These are phyloP conservation scores for Drosophila kambysellisi DNA, from an alignment of 2,888 invertebrate genomes.

Conservation along the genomic window DNA sequence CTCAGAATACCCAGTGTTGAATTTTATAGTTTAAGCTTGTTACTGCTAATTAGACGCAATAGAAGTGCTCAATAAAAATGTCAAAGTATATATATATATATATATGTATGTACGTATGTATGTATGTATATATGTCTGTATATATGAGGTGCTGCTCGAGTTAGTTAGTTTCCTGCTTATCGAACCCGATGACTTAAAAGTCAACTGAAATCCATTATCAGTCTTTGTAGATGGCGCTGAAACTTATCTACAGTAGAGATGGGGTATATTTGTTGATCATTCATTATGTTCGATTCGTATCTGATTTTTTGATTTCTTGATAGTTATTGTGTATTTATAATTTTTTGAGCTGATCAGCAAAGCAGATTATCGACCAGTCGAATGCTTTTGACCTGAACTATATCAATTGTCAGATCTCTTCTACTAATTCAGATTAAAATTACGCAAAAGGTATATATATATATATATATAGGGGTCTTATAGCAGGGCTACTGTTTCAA, in stretches of 20 bases:
- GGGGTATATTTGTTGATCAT: background rate
- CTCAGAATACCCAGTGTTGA: background rate
- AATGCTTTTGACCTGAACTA: background rate
- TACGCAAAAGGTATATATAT: too few relatives aligned
- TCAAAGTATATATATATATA: background rate
- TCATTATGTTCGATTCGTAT: background rate
- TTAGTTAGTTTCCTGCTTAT: background rate
- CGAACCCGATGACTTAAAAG: background rate
- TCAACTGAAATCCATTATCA: background rate
- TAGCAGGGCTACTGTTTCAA: background rate
- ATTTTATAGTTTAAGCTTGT: background rate
- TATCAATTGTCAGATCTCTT: background rate
- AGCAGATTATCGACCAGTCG: background rate
- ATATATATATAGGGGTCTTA: too few relatives aligned
- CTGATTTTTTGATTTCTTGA: background rate
- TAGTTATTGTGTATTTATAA: background rate
- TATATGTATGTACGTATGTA: background rate
- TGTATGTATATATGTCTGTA: background rate
- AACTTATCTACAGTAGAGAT: background rate
- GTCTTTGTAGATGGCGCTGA: background rate
- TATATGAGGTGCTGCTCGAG: background rate
- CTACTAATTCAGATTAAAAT: background rate
- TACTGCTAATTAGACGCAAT: background rate
- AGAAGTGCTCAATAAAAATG: slow-evolving; percentile 4
- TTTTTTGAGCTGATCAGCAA: background rate